These are phyloP conservation scores for Zaprionus tsacasi DNA, from an alignment of 1,140 invertebrate genomes.

Conservation along the genomic window DNA sequence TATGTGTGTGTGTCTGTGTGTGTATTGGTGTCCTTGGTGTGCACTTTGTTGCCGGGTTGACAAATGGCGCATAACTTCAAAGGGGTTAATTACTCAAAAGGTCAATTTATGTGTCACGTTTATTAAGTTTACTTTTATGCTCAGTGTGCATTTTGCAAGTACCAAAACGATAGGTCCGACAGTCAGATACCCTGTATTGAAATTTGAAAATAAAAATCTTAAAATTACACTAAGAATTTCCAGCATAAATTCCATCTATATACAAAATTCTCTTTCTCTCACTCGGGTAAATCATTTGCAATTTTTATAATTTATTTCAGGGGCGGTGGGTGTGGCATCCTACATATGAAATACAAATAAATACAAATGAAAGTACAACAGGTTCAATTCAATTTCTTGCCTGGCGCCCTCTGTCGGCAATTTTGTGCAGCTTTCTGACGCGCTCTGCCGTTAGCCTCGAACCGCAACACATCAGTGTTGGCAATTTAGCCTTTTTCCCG, in stretches of 20 bases:
- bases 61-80: conserved; percentile 61
- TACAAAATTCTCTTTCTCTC: too few species aligned
- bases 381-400: neutral
- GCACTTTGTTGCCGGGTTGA: conserved; percentile 53
- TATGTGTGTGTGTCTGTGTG: conserved; percentile 8
- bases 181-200: too few species aligned
- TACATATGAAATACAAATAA: too few species aligned
- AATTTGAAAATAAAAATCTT: too few species aligned
- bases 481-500: neutral
- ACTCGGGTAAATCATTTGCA: too few species aligned
- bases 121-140: conserved; percentile 38
- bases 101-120: conserved; percentile 48
- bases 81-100: conserved; percentile 66
- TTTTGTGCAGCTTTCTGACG: neutral
- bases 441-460: conserved; percentile 1
- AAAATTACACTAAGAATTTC: too few species aligned
- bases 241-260: too few species aligned
- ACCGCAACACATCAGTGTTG: neutral
- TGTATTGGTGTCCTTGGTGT: conserved; percentile 21
- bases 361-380: too few species aligned
- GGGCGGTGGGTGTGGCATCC: too few species aligned
- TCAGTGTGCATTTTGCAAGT: neutral
- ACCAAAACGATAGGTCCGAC: too few species aligned
- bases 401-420: conserved; percentile 32
- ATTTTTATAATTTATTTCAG: too few species aligned